These are phyloP conservation scores for Clinocottus analis DNA, from an alignment of 2,113 vertebrate genomes.

Conservation along the genomic window DNA sequence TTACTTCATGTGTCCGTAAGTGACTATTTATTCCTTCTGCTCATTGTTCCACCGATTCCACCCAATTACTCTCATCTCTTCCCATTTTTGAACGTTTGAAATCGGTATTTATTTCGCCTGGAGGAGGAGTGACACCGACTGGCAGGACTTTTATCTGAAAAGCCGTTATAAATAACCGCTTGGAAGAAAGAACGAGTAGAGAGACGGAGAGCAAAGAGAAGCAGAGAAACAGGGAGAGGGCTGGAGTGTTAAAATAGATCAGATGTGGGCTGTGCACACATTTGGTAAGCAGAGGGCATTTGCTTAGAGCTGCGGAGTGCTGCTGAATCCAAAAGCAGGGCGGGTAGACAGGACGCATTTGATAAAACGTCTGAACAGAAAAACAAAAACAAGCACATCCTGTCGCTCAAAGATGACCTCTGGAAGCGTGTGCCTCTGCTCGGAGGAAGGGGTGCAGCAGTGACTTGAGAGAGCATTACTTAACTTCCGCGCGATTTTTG, in stretches of 20 bases:
- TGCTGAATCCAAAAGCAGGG: slow-evolving; percentile 40
- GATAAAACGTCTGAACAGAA: slow-evolving; percentile 4
- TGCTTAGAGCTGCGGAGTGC: slow-evolving; percentile 19
- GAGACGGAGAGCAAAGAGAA: slow-evolving; percentile 23
- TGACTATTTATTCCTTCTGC: slow-evolving; percentile 33
- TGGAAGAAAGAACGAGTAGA: slow-evolving; percentile 22
- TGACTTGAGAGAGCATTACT: background rate
- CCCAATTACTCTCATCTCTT: slow-evolving; percentile 53
- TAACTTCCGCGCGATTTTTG: background rate
- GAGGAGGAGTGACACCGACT: slow-evolving; percentile 33
- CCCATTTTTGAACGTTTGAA: slow-evolving; percentile 46
- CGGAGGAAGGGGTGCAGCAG: background rate
- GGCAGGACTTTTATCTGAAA: slow-evolving; percentile 65
- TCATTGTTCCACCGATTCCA: slow-evolving; percentile 48
- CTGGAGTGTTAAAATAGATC: slow-evolving; percentile 55
- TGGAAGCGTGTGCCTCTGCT: background rate
- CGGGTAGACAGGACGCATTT: slow-evolving; percentile 8
- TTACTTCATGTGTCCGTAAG: slow-evolving; percentile 1
- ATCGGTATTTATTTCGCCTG: slow-evolving; percentile 45
- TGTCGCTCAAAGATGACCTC: slow-evolving; percentile 6
- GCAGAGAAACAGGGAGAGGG: slow-evolving; percentile 15
- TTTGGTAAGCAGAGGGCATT: slow-evolving; percentile 56
- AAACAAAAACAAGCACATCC: slow-evolving; percentile 28
- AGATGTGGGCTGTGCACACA: slow-evolving; percentile 56
- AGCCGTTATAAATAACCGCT: slow-evolving; percentile 69